phyloP scores from a whole-genome alignment of 2,888 invertebrate genomes.

The Drosophila eohydei region DNA sequence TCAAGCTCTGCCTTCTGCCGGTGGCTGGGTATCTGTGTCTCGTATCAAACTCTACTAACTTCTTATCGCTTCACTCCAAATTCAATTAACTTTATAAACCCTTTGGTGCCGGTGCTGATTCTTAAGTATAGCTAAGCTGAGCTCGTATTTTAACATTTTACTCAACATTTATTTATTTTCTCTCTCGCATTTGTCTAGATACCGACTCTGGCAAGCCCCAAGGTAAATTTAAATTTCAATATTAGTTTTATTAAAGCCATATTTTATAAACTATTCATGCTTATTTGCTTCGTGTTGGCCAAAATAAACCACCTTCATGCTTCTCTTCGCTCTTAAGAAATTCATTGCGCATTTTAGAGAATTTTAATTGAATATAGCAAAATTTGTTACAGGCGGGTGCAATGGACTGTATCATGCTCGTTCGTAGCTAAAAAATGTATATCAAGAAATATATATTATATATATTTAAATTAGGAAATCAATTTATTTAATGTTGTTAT shows the following conservation, averaged over 20 bases:
- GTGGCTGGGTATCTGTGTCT: conserved; percentile 24
- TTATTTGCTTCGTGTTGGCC: conserved; percentile 26
- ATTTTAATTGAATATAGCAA: neutral
- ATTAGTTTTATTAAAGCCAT: conserved; percentile 11
- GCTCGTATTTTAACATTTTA: conserved; percentile 14
- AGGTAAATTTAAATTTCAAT: conserved; percentile 74
- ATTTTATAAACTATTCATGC: conserved; percentile 1
- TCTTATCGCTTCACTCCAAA: conserved; percentile 1
- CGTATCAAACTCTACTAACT: conserved; percentile 1
- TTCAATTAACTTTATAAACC: conserved; percentile 1
- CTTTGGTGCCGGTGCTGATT: conserved; percentile 25
- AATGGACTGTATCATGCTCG: neutral
- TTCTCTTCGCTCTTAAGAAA: neutral
- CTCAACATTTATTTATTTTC: conserved; percentile 42
- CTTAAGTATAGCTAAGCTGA: neutral
- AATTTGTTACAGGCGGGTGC: neutral
- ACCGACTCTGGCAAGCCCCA: conserved; percentile 78
- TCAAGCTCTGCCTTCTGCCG: conserved; percentile 10
- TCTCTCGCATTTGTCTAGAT: conserved; percentile 59
- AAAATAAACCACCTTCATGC: neutral
- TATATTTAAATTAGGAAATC: too few relatives aligned
- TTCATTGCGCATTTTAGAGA: neutral
- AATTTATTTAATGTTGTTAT: too few relatives aligned
- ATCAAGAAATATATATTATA: too few relatives aligned
- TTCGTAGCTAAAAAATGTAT: neutral